Base-by-base conservation (phyloP, 2,113 vertebrate species). In the Toxotes jaculatrix region DNA sequence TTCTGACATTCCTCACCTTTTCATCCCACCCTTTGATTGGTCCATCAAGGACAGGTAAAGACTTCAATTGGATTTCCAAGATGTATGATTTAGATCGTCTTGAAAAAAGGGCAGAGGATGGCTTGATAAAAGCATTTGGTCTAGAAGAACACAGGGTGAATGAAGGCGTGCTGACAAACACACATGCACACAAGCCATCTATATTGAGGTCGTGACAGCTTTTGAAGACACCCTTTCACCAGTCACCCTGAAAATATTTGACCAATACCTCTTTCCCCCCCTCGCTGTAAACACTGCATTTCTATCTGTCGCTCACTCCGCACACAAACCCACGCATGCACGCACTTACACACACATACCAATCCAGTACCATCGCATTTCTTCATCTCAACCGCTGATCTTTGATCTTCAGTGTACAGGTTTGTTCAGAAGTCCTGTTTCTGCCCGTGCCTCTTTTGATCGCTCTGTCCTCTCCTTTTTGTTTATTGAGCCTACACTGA, bases 201-300 rank as follows among this genome's bases (percentile, higher is more conserved):
- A 69, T 84, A 74, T 71, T 87, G 66, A 83, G 72, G 82, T 87
- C 82, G 43, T 72, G 66, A 80, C 79, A 75, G 81, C 84, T 56
- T 86, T 87, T 90, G 80, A 85, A 92, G 79, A 82, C 75, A 56
- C 56, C 60, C 49, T 82, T 89, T 89, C 68, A 79, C 61, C 72
- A 45, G 65, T 78, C 74, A 82, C 72, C 79, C 81, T 75, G 72
- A 85, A 88, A 61, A 89, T 74, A 90, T 84, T 87, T 68, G 59
- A 80, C 77, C 85, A 74, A 61, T 21, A 67, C 66, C n/a, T 60
- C 74, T 56, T 66, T 36, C 42, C 61, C 3, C 53, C 21, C 53
- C 23, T 43, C 3, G 12, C 23, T 31, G 77, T 80, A 85, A 83
- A 90, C 79, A 79, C 38, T 6, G 12, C 53, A 19, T 79, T 76